Conservation (phyloP, 2,113 vertebrate genomes). For the Psittacara wagleri region DNA sequence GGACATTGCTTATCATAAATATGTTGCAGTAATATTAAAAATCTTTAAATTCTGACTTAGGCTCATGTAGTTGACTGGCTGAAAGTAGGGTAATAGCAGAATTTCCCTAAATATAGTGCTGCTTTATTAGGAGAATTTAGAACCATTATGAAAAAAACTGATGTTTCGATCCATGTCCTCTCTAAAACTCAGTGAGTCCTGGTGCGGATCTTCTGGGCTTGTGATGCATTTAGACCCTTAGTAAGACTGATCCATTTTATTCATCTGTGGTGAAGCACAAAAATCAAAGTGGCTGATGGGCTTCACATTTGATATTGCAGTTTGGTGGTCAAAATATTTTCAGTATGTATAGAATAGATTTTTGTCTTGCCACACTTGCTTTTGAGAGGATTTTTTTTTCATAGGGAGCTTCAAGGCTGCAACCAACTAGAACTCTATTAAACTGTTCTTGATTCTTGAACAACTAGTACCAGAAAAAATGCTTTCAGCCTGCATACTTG, state of each 20-base stretch:
- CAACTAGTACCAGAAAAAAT: neutral
- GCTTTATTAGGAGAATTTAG: neutral
- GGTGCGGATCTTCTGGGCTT: neutral
- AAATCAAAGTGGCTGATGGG: neutral
- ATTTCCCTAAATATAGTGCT: neutral
- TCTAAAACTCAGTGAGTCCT: neutral
- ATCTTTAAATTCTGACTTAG: neutral
- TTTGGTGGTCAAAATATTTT: neutral
- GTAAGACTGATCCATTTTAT: neutral
- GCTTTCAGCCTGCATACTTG: neutral
- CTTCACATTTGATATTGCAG: neutral
- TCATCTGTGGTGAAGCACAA: neutral
- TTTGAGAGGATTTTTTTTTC: neutral
- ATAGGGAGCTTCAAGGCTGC: neutral
- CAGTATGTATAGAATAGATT: neutral
- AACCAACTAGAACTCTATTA: neutral
- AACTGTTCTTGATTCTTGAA: neutral
- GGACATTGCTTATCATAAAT: neutral
- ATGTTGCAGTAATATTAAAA: neutral
- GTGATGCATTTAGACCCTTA: neutral
- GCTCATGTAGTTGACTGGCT: neutral
- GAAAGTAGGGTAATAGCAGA: neutral
- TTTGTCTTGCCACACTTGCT: fast-evolving
- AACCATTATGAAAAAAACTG: neutral
- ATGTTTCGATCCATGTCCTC: neutral